Conservation (phyloP, 30 jellyfish, hydroid and myxozoan species). For the Hydractinia echinata region DNA sequence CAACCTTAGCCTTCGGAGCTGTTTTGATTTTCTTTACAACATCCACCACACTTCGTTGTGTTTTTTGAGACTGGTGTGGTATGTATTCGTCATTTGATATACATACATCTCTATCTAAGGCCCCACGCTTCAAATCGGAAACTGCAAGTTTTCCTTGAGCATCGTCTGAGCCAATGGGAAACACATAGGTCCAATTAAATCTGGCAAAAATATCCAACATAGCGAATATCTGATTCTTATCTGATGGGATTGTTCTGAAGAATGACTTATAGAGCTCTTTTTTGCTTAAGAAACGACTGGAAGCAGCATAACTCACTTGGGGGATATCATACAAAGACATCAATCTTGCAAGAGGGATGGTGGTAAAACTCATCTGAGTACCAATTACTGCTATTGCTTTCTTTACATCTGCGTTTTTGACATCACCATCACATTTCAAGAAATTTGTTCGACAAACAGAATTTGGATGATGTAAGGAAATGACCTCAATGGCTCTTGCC, state of each 20-base stretch:
- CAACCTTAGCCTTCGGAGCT: slow-evolving; percentile 53
- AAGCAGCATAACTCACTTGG: slow-evolving; percentile 69
- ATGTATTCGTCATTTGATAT: slow-evolving; percentile 63
- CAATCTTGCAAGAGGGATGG: slow-evolving; percentile 80
- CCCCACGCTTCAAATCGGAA: slow-evolving; percentile 48
- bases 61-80: slow-evolving; percentile 42
- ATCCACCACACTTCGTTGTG: slow-evolving; percentile 35
- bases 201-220: slow-evolving; percentile 68
- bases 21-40: slow-evolving; percentile 36
- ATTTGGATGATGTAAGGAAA: slow-evolving; percentile 65
- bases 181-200: slow-evolving; percentile 63
- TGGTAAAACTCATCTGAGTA: slow-evolving; percentile 52
- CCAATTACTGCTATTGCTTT: slow-evolving; percentile 74
- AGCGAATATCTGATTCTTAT: slow-evolving; percentile 58
- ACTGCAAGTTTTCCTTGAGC: slow-evolving; percentile 76
- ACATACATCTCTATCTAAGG: slow-evolving; percentile 49
- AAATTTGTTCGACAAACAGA: slow-evolving; percentile 82
- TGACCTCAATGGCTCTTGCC: slow-evolving; percentile 76
- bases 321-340: slow-evolving; percentile 68
- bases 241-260: slow-evolving; percentile 85
- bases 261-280: slow-evolving; percentile 60
- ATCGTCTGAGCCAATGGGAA: slow-evolving; percentile 85
- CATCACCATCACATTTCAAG: slow-evolving; percentile 35
- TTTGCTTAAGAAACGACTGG: slow-evolving; percentile 80
- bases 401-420: slow-evolving; percentile 30